Evolutionary conservation across 2,113 vertebrate species (phyloP).

Genomic region (Sebastes fasciatus): DNA sequence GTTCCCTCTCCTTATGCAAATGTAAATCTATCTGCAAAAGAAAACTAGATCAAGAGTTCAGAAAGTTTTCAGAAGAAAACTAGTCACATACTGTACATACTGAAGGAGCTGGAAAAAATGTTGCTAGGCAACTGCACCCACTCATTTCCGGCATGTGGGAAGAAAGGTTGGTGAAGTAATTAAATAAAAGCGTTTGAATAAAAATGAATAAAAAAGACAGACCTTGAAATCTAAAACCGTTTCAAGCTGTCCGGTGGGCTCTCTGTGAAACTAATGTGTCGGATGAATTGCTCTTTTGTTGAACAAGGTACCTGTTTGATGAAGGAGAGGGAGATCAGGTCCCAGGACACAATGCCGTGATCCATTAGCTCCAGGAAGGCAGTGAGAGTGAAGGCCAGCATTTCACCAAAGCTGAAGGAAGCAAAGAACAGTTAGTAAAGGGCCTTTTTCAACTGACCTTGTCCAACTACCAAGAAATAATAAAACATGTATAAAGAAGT

Average conservation of each 20-base stretch:
- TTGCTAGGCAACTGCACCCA: conserved; percentile 78
- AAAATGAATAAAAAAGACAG: conserved; percentile 1
- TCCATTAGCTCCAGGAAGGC: conserved; percentile 99
- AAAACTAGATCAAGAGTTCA: conserved; percentile 2
- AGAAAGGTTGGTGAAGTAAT: conserved; percentile 54
- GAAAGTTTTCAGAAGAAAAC: conserved; percentile 39
- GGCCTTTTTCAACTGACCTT: background rate
- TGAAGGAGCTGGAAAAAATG: conserved; percentile 42
- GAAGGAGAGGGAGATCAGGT: conserved; percentile 96
- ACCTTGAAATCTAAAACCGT: background rate
- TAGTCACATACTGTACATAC: conserved; percentile 30
- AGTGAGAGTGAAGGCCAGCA: conserved; percentile 98
- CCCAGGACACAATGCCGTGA: conserved; percentile 98
- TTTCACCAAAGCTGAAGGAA: conserved; percentile 93
- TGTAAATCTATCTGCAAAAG: background rate
- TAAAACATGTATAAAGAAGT: background rate
- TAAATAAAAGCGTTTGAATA: conserved; percentile 39
- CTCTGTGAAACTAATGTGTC: conserved; percentile 3
- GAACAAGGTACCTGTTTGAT: conserved; percentile 92
- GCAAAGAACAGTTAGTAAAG: conserved; percentile 10
- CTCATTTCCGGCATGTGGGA: conserved; percentile 46
- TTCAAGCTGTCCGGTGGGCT: background rate
- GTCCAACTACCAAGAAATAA: background rate
- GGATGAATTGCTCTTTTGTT: conserved; percentile 15
- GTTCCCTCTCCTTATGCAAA: background rate